Evolutionary conservation across 2,113 vertebrate genomes (phyloP).

Genomic region (Cephalopterus ornatus): DNA sequence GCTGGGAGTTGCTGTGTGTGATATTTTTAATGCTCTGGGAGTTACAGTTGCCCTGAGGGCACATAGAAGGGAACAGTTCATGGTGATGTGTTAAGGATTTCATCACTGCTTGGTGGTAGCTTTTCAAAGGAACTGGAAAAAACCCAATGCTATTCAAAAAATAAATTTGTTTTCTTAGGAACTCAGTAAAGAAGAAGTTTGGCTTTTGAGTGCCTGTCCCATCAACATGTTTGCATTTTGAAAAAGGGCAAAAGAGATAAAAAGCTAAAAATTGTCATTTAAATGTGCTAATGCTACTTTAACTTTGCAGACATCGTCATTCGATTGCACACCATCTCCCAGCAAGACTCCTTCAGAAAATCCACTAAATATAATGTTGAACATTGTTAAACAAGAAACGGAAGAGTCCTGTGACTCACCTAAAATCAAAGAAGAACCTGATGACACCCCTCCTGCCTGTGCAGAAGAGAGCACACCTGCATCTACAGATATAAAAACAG

Average conservation of each 20-base stretch:
- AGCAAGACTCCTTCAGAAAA: slow-evolving; percentile 90
- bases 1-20: background rate
- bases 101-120: background rate
- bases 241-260: background rate
- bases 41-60: background rate
- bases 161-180: background rate
- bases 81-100: background rate
- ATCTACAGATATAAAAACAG: slow-evolving; percentile 77
- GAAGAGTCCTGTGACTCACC: slow-evolving; percentile 72
- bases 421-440: slow-evolving; percentile 85
- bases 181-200: background rate
- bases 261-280: background rate
- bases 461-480: slow-evolving; percentile 73
- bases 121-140: background rate
- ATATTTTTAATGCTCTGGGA: background rate
- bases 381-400: slow-evolving; percentile 84
- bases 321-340: slow-evolving; percentile 92
- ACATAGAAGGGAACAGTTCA: background rate
- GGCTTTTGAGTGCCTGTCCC: background rate
- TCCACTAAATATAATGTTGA: slow-evolving; percentile 86
- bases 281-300: background rate
- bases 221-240: fast-evolving
- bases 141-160: background rate
- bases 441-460: slow-evolving; percentile 69
- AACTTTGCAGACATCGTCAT: slow-evolving; percentile 85